These are phyloP conservation scores for Odocoileus hemionus DNA, from an alignment of 2,113 vertebrate genomes.

Conservation along the genomic window DNA sequence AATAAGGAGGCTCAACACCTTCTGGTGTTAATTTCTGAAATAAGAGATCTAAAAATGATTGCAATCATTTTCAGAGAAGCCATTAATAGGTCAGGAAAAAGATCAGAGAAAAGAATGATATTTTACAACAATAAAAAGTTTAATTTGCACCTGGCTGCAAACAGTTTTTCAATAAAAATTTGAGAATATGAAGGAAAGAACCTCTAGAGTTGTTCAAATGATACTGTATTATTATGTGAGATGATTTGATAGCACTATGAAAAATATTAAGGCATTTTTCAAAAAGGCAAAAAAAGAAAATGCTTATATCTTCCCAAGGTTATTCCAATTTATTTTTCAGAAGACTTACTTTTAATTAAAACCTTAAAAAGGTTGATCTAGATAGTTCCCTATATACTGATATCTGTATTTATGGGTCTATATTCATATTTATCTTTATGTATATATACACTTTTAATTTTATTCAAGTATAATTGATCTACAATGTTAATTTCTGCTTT, in stretches of 20 bases:
- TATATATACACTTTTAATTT: neutral
- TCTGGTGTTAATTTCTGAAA: slow-evolving; percentile 29
- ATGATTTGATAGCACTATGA: neutral
- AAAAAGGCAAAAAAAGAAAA: neutral
- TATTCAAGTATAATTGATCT: neutral
- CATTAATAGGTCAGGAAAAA: slow-evolving; percentile 48
- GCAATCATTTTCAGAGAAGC: neutral
- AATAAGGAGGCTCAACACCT: neutral
- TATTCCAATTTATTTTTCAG: slow-evolving; percentile 22
- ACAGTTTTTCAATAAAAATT: slow-evolving; percentile 40
- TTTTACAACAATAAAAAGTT: slow-evolving; percentile 48
- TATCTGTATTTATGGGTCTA: neutral
- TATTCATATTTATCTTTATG: neutral
- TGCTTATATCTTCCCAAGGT: neutral
- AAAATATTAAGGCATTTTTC: slow-evolving; percentile 20
- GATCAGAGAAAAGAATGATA: slow-evolving; percentile 44
- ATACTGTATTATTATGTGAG: neutral
- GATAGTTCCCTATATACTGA: neutral
- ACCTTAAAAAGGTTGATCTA: neutral
- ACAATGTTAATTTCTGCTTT: neutral
- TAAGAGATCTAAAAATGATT: slow-evolving; percentile 27
- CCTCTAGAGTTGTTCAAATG: neutral
- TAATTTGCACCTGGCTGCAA: slow-evolving; percentile 53
- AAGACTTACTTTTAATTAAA: slow-evolving; percentile 46
- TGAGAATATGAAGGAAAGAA: neutral